These are phyloP conservation scores for Coboldia fuscipes DNA, from an alignment of 1,140 invertebrate genomes.

Conservation along the genomic window DNA sequence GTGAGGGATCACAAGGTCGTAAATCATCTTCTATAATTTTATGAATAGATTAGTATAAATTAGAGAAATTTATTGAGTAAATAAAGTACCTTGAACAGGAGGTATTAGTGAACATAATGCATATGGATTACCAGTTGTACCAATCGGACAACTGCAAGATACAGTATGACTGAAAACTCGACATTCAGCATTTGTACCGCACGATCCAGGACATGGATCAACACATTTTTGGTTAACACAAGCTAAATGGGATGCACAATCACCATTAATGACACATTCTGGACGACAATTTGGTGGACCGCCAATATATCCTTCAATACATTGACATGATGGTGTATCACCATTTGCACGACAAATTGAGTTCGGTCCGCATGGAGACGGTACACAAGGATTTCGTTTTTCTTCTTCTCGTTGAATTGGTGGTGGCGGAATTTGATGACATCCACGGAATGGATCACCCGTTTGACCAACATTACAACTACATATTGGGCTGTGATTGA, in stretches of 20 bases:
- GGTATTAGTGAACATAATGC: conserved; percentile 33
- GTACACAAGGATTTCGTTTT: conserved; percentile 49
- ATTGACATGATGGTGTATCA: conserved; percentile 48
- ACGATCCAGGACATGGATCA: conserved; percentile 58
- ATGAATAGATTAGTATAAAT: conserved; percentile 18
- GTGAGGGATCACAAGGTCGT: conserved; percentile 46
- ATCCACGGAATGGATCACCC: conserved; percentile 56
- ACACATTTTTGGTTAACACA: conserved; percentile 57
- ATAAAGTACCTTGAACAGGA: conserved; percentile 27
- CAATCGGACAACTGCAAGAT: conserved; percentile 42
- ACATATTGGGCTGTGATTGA: conserved; percentile 68
- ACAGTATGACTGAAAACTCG: conserved; percentile 53
- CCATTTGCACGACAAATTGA: conserved; percentile 37
- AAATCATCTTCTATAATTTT: conserved; percentile 38
- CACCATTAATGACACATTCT: conserved; percentile 57
- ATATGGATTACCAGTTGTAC: conserved; percentile 51
- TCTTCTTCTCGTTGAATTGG: conserved; percentile 28
- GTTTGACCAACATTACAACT: conserved; percentile 55
- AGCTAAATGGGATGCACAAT: conserved; percentile 53
- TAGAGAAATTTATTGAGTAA: not conserved
- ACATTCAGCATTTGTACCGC: conserved; percentile 52
- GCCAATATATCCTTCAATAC: conserved; percentile 50
- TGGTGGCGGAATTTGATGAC: conserved; percentile 20
- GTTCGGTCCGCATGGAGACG: conserved; percentile 57
- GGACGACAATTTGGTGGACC: conserved; percentile 56